Evolutionary conservation across 2,888 invertebrate genomes (phyloP).

Genomic region (Aporophyla nigra): DNA sequence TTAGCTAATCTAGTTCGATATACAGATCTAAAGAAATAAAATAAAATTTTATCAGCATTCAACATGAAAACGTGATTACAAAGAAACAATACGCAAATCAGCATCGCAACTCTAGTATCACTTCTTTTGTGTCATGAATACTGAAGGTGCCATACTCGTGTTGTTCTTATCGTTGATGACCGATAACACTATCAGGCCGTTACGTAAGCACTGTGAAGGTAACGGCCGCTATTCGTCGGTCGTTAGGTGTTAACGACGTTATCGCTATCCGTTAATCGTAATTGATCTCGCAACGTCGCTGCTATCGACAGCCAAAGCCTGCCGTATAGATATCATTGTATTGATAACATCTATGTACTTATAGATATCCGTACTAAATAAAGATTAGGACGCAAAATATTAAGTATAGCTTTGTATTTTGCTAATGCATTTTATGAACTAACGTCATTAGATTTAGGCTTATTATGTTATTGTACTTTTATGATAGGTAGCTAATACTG

Average conservation of each 20-base stretch:
- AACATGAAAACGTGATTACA: slow-evolving; percentile 16
- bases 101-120: slow-evolving; percentile 38
- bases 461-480: slow-evolving; percentile 12
- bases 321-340: slow-evolving; percentile 45
- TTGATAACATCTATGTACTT: slow-evolving; percentile 39
- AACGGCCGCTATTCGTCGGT: slow-evolving; percentile 75
- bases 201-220: slow-evolving; percentile 69
- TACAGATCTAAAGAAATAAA: slow-evolving; percentile 5
- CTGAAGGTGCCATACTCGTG: slow-evolving; percentile 36
- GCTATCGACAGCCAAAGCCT: slow-evolving; percentile 49
- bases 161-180: slow-evolving; percentile 35
- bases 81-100: slow-evolving; percentile 14
- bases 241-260: slow-evolving; percentile 75
- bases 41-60: slow-evolving; percentile 3
- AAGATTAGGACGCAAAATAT: slow-evolving; percentile 39
- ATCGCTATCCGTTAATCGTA: slow-evolving; percentile 78
- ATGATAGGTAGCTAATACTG: not conserved
- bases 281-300: slow-evolving; percentile 58
- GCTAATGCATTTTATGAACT: slow-evolving; percentile 23
- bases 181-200: slow-evolving; percentile 63
- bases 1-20: no score
- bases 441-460: slow-evolving; percentile 33
- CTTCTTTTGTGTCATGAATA: slow-evolving; percentile 35
- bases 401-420: slow-evolving; percentile 6
- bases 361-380: slow-evolving; percentile 30